These are phyloP conservation scores for Dreissena rostriformis DNA, from an alignment of 1,140 invertebrate genomes.

Conservation along the genomic window DNA sequence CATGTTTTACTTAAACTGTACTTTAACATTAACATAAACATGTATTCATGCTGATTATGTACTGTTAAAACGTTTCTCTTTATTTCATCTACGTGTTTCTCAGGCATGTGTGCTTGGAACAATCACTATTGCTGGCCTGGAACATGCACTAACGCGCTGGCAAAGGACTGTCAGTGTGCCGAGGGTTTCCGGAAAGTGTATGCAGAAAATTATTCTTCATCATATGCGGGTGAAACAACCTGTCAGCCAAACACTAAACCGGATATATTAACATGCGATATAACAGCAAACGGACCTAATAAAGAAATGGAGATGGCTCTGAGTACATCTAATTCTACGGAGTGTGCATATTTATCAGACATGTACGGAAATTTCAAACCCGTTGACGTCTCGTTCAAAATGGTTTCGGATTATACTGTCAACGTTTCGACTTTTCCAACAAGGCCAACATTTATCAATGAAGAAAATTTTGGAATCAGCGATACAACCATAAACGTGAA, in stretches of 20 bases:
- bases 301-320: neutral
- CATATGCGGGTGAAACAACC: neutral
- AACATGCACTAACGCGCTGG: neutral
- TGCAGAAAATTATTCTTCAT: neutral
- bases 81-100: too few species aligned
- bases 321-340: neutral
- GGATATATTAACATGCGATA: constrained; percentile 2
- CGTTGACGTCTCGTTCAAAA: neutral
- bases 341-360: neutral
- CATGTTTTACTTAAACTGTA: too few species aligned
- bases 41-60: too few species aligned
- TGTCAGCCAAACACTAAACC: neutral
- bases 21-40: too few species aligned
- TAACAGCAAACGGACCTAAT: neutral
- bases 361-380: constrained; percentile 20
- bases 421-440: neutral
- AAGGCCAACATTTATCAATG: neutral
- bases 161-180: neutral
- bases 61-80: too few species aligned
- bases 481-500: neutral
- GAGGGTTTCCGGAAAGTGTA: neutral
- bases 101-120: constrained; percentile 21
- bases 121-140: constrained; percentile 26
- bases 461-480: neutral
- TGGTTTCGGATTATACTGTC: constrained; percentile 1